Evolutionary conservation across 2,888 invertebrate species (phyloP).

Genomic region (Orchesella flavescens): DNA sequence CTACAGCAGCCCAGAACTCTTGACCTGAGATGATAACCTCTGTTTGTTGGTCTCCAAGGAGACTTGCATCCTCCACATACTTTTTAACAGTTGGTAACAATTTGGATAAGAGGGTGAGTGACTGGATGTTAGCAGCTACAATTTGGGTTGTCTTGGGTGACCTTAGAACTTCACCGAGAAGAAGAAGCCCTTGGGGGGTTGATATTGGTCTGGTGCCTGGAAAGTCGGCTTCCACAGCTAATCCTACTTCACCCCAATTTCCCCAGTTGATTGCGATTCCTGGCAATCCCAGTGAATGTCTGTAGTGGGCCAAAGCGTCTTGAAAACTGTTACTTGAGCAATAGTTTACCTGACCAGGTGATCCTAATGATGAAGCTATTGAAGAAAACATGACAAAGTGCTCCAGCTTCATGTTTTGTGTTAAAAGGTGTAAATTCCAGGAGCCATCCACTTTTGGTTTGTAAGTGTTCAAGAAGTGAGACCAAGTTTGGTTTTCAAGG

Average conservation of each 20-base stretch:
- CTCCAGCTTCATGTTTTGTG: slow-evolving; percentile 40
- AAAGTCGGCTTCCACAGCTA: slow-evolving; percentile 28
- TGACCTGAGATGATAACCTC: neutral
- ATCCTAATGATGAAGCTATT: slow-evolving; percentile 26
- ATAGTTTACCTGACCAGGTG: slow-evolving; percentile 60
- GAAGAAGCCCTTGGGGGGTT: slow-evolving; percentile 21
- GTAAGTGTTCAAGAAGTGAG: slow-evolving; percentile 21
- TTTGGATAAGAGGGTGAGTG: neutral
- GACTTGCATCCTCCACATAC: slow-evolving; percentile 39
- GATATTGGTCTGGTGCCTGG: slow-evolving; percentile 19
- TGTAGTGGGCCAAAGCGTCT: slow-evolving; percentile 49
- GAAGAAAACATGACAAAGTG: slow-evolving; percentile 61
- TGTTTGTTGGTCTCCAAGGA: neutral
- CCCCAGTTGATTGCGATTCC: slow-evolving; percentile 60
- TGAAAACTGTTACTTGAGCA: slow-evolving; percentile 44
- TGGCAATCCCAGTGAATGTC: slow-evolving; percentile 44
- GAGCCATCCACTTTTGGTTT: slow-evolving; percentile 45
- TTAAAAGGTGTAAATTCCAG: slow-evolving; percentile 61
- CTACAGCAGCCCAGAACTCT: slow-evolving; percentile 49
- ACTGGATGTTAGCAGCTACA: slow-evolving; percentile 21
- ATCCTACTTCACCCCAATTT: slow-evolving; percentile 48
- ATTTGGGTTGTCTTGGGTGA: neutral
- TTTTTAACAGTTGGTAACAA: slow-evolving; percentile 6
- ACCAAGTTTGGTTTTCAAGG: slow-evolving; percentile 56
- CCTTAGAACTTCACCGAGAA: slow-evolving; percentile 30